phyloP scores from a whole-genome alignment of 2,888 invertebrate genomes.

The Alviniconcha strummeri region DNA sequence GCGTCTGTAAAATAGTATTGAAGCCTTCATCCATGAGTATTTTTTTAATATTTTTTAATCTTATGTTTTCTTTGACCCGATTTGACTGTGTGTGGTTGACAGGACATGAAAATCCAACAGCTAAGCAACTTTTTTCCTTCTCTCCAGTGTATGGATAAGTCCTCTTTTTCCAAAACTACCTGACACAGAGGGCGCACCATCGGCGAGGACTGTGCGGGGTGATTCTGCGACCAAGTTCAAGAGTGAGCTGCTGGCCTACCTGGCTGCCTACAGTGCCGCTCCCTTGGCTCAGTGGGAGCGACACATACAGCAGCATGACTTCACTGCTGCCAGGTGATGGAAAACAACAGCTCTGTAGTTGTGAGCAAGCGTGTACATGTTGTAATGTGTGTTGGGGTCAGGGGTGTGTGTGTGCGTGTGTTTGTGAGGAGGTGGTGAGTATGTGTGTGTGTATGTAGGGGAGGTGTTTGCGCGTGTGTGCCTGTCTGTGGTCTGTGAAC shows the following conservation, averaged over 20 bases:
- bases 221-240: constrained; percentile 92
- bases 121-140: not conserved
- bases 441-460: not conserved
- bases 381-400: not conserved
- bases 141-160: constrained; percentile 88
- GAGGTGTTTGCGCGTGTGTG: not conserved
- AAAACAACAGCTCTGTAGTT: not conserved
- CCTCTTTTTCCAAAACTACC: constrained; percentile 81
- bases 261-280: constrained; percentile 83
- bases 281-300: constrained; percentile 84
- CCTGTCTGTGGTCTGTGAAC: too few relatives aligned
- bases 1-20: too few relatives aligned
- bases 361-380: not conserved
- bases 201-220: constrained; percentile 75
- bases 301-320: constrained; percentile 85
- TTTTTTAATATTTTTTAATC: too few relatives aligned
- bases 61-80: too few relatives aligned
- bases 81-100: too few relatives aligned
- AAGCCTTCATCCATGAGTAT: too few relatives aligned
- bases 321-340: constrained; percentile 84
- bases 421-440: not conserved
- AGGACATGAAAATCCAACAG: too few relatives aligned
- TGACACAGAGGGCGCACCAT: constrained; percentile 43
- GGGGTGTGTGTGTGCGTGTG: not conserved
- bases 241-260: constrained; percentile 83